Base-by-base conservation (phyloP, 2,888 invertebrate genomes). In the Stenurella melanura region DNA sequence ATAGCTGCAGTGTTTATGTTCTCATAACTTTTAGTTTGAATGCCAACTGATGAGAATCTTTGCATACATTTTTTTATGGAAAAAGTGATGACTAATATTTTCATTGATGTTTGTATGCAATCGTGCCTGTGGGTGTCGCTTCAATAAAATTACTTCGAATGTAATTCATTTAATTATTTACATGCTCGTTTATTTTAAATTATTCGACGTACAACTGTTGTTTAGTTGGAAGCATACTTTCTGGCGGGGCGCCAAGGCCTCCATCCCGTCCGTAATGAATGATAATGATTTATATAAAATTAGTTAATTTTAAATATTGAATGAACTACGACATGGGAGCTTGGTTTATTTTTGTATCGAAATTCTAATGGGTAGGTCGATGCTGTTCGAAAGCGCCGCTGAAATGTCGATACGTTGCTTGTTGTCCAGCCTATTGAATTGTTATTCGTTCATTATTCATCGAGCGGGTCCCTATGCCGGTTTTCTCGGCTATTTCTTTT, bases 261-360 rank as follows among this genome's bases (percentile, higher is more conserved):
- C 34, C 69, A 38, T 63, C 69, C 26, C 61, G 17, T 68, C 68
- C 21, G 74, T 74, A 61, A 74, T 74, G 74, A 74, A 74, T 69
- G 68, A 68, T 74, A 54, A 60, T 64, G 66, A 73, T 64, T 38
- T 69, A 34, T 69, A 58, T 12, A 69, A 69, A 69, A 34, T 17
- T 18, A 18, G 57, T 58, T 69, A 58, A 69, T 69, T 26, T 56
- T 57, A 57, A 69, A 63, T 74, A 68, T 68, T 69, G 74, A 74
- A 74, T 74, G 74, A 56, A 63, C 60, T 60, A 54, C 56, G 57
- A 26, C 12, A 30, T 17, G 30, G 67, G 38, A 30, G 18, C 17
- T 30, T 11, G 50, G 54, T 67, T 42, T 68, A 68, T 68, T 68
- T 68, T 56, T 17, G 30, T 5, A 18, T 0, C 3, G 56, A 57